These are phyloP conservation scores for Dromaius novaehollandiae DNA, from an alignment of 2,113 vertebrate species.

Conservation along the genomic window DNA sequence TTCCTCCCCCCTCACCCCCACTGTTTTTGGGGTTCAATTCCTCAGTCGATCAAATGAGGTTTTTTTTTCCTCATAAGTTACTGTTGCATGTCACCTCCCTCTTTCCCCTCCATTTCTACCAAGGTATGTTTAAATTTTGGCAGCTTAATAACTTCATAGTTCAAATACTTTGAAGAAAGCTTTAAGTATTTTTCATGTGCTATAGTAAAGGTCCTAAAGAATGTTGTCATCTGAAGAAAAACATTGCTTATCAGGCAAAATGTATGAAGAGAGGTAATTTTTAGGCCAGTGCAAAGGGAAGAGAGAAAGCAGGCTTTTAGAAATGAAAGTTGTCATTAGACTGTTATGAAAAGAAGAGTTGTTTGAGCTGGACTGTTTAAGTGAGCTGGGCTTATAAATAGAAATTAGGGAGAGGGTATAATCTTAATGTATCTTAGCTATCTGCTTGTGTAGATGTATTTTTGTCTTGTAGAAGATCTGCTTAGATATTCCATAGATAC, in stretches of 20 bases:
- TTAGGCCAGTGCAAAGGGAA: background rate
- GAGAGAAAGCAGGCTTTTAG: background rate
- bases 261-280: background rate
- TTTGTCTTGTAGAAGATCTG: background rate
- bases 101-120: background rate
- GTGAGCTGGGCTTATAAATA: background rate
- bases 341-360: background rate
- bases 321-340: background rate
- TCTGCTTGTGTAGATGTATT: background rate
- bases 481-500: background rate
- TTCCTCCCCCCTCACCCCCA: background rate
- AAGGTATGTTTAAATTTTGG: background rate
- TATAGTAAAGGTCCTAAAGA: background rate
- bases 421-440: background rate
- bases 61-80: background rate
- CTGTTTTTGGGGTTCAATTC: background rate
- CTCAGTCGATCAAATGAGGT: background rate
- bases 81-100: background rate
- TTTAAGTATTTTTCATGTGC: background rate
- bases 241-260: background rate
- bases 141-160: background rate
- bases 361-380: background rate
- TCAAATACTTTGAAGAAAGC: background rate
- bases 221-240: background rate
- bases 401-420: background rate